Conservation (phyloP, 2,888 invertebrate species). For the Sthenelais limicola region DNA sequence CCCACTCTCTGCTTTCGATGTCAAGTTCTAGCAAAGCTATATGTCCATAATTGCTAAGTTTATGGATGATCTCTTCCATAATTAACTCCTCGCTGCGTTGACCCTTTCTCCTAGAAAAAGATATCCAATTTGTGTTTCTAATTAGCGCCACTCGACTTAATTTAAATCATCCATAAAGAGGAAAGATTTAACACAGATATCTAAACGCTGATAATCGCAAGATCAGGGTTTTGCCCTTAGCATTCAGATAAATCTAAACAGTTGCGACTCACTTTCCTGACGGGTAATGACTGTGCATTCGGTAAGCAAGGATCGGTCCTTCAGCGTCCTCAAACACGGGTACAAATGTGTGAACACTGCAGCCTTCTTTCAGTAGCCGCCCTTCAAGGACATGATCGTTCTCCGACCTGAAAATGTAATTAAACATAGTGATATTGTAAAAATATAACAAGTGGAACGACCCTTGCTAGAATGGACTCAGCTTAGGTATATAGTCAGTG, state of each 20-base stretch:
- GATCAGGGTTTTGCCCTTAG: no score
- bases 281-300: constrained; percentile 43
- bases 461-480: no score
- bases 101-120: constrained; percentile 35
- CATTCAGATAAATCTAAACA: not conserved
- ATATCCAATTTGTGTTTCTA: no score
- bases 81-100: constrained; percentile 32
- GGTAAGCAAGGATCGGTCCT: constrained; percentile 26
- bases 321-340: constrained; percentile 18
- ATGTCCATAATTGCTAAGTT: constrained; percentile 26
- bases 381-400: constrained; percentile 43
- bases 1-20: constrained; percentile 42
- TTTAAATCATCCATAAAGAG: no score
- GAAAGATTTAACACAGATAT: no score
- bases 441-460: no score
- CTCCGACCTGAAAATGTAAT: constrained; percentile 36
- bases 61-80: constrained; percentile 41
- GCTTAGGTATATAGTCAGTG: no score
- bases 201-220: no score
- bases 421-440: no score
- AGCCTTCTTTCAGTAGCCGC: constrained; percentile 39
- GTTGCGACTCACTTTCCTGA: not conserved
- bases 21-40: constrained; percentile 46
- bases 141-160: no score
- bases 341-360: constrained; percentile 43